Conservation (phyloP, 2,888 invertebrate genomes). For the Tachina lurida region DNA sequence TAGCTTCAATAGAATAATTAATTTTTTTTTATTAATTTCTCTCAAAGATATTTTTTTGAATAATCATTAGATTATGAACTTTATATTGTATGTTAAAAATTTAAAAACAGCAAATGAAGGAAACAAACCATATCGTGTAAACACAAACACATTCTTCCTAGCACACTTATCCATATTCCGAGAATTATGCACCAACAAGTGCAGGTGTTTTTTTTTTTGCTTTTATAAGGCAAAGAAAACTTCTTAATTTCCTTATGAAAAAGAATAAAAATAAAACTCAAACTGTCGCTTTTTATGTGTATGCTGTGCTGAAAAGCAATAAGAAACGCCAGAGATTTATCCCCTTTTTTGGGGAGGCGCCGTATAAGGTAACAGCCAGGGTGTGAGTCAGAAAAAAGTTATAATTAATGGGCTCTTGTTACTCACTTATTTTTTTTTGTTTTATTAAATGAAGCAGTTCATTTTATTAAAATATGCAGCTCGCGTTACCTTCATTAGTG, state of each 20-base stretch:
- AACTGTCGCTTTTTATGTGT: conserved; percentile 41
- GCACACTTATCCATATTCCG: not conserved
- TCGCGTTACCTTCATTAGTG: conserved; percentile 71
- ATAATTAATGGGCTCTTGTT: conserved; percentile 71
- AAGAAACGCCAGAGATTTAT: conserved; percentile 5
- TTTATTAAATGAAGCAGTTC: conserved; percentile 63
- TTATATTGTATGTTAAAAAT: too few species aligned
- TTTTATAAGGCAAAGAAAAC: conserved; percentile 13
- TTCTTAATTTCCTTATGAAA: not conserved
- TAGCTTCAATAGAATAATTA: too few species aligned
- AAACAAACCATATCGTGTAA: conserved; percentile 18
- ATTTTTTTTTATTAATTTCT: too few species aligned
- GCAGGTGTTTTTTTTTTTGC: conserved; percentile 10
- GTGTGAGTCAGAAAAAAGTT: conserved; percentile 49
- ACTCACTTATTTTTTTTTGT: conserved; percentile 62
- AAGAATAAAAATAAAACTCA: conserved; percentile 18
- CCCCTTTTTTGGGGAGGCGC: not conserved
- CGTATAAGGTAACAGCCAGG: not conserved
- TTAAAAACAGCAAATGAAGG: too few species aligned
- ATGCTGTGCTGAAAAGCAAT: conserved; percentile 4
- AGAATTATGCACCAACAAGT: conserved; percentile 16
- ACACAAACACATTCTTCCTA: not conserved
- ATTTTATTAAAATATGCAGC: conserved; percentile 72
- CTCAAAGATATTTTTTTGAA: too few species aligned
- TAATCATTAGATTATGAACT: too few species aligned